Evolutionary conservation across 1,140 invertebrate genomes (phyloP).

Genomic region (Pentalonia nigronervosa): DNA sequence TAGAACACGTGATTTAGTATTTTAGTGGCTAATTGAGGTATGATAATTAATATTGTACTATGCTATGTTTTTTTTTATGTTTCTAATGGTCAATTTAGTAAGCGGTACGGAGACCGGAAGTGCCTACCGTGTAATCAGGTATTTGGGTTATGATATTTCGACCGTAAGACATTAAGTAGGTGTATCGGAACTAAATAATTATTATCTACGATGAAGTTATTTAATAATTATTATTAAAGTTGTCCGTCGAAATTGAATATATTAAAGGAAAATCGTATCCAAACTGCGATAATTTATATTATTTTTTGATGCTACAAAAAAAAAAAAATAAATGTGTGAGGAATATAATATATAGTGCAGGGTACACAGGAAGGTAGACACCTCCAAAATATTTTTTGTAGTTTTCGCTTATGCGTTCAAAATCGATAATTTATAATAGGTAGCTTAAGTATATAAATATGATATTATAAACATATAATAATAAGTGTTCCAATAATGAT

Average conservation of each 20-base stretch:
- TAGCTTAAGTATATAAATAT: conserved; percentile 10
- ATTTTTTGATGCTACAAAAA: not conserved
- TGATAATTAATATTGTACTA: not conserved
- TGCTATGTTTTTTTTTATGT: not conserved
- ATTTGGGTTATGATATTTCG: too few species aligned
- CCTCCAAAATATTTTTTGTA: not conserved
- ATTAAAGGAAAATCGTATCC: not conserved
- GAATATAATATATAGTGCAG: too few species aligned
- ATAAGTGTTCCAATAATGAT: not conserved
- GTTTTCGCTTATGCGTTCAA: not conserved
- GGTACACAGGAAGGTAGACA: not conserved
- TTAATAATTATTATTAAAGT: not conserved
- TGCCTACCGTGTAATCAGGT: too few species aligned
- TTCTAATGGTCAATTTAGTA: too few species aligned
- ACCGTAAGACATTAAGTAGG: not conserved
- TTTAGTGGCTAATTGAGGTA: not conserved
- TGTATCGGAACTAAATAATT: not conserved
- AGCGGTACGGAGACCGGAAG: too few species aligned
- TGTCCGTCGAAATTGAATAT: not conserved
- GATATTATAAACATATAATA: conserved; percentile 11
- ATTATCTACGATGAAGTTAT: not conserved
- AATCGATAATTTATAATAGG: not conserved
- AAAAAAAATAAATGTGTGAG: too few species aligned
- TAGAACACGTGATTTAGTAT: not conserved
- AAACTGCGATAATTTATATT: not conserved